Evolutionary conservation across 2,797 vertebrate species (phyloP).

Genomic region (Carcharodon carcharias): DNA sequence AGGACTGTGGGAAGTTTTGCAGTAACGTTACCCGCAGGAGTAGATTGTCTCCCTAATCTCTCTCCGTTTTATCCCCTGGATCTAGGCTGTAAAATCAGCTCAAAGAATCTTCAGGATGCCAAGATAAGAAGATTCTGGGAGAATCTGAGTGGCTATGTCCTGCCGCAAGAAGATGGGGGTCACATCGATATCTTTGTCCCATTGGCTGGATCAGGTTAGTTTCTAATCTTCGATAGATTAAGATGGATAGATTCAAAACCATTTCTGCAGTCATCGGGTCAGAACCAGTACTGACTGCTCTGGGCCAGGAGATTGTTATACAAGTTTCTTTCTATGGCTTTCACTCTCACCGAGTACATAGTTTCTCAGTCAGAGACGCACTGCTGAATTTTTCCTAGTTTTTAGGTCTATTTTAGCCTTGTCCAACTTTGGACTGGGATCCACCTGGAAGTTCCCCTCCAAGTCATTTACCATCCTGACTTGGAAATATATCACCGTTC

Average conservation of each 20-base stretch:
- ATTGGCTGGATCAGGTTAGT: conserved; percentile 73
- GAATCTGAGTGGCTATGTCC: conserved; percentile 60
- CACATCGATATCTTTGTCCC: conserved; percentile 71
- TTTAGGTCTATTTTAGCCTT: too few relatives aligned
- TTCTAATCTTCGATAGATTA: not conserved
- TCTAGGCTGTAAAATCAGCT: conserved; percentile 59
- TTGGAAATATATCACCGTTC: too few relatives aligned
- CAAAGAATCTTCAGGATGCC: conserved; percentile 57
- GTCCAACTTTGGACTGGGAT: not conserved
- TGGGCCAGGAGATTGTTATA: not conserved
- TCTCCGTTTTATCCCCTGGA: not conserved
- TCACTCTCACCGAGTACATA: not conserved
- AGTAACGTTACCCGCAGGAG: not conserved
- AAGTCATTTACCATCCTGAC: too few relatives aligned
- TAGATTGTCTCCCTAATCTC: not conserved
- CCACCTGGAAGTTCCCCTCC: too few relatives aligned
- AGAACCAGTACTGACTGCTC: not conserved
- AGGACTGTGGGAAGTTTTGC: not conserved
- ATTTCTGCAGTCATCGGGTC: not conserved
- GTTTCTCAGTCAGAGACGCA: not conserved
- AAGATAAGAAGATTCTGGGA: conserved; percentile 74
- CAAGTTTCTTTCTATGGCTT: not conserved
- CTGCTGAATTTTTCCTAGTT: not conserved
- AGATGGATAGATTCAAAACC: not conserved
- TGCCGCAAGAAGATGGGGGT: conserved; percentile 58